Evolutionary conservation across 1,140 invertebrate genomes (phyloP).

Genomic region (Hyphantria cunea): DNA sequence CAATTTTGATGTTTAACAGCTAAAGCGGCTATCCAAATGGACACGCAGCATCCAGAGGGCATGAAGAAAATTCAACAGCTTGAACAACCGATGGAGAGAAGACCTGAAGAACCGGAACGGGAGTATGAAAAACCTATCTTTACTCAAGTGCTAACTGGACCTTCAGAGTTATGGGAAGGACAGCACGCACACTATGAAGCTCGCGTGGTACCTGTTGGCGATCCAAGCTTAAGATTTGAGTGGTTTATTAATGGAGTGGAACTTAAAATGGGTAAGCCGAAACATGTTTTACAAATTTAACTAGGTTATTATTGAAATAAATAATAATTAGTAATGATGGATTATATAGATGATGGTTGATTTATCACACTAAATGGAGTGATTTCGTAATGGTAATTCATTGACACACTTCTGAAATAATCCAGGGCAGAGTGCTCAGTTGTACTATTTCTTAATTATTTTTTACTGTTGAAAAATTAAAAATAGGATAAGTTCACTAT

Average conservation of each 20-base stretch:
- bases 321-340: too few relatives aligned
- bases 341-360: too few relatives aligned
- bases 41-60: slow-evolving; percentile 97
- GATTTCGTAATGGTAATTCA: not conserved
- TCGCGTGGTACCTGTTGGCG: slow-evolving; percentile 96
- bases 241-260: slow-evolving; percentile 97
- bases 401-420: not conserved
- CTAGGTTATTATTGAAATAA: not conserved
- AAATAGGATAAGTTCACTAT: too few relatives aligned
- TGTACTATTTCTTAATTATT: too few relatives aligned
- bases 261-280: slow-evolving; percentile 91
- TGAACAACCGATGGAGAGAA: slow-evolving; percentile 88
- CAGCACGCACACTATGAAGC: slow-evolving; percentile 98
- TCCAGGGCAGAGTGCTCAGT: too few relatives aligned
- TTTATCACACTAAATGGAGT: too few relatives aligned
- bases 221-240: slow-evolving; percentile 93
- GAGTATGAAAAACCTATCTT: slow-evolving; percentile 96
- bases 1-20: slow-evolving; percentile 70
- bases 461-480: too few relatives aligned
- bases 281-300: not conserved
- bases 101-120: slow-evolving; percentile 88
- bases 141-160: slow-evolving; percentile 93
- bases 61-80: slow-evolving; percentile 96
- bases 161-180: slow-evolving; percentile 95
- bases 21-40: slow-evolving; percentile 94